Evolutionary conservation across 2,797 vertebrate genomes (phyloP), one percentile per base, ranked within the genome.

Genomic region (Florisuga fusca): DNA sequence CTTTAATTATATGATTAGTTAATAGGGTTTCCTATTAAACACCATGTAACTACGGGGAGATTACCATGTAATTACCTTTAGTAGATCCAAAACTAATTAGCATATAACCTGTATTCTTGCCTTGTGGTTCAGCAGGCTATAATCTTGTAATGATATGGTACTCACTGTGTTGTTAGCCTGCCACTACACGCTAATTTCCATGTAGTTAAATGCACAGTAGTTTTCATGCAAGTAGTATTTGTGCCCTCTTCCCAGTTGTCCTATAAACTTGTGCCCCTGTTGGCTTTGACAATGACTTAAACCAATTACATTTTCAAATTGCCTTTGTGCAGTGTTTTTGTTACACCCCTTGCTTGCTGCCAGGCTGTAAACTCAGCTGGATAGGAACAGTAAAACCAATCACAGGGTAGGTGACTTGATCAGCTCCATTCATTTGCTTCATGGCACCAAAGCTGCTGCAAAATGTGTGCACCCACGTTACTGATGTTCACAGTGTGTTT

Each of bases 61-160:
- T 97, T 97, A 97, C 95, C 94, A 93, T 96, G 97, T 97, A 98
- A 98, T 98, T 98, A 97, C 96, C 95, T 96, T 97, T 96, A 96
- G 95, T 94, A 95, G 79, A 97, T 97, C 95, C 95, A 96, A 96
- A 96, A 84, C 94, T 97, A 98, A 98, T 98, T 97, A 97, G 96
- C 95, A 92, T 94, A 96, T 97, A 98, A 98, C 97, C 97, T 97
- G 96, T 94, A 74, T 95, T 96, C 85, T 91, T 92, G 93, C 89
- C 89, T 95, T 93, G 90, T 95, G 94, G 90, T 93, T 94, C 16
- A 33, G 87, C 89, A 96, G 91, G 66, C 84, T 96, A 48, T 96
- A 96, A 97, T 98, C 97, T 95, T 94, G 95, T 97, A 97, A 98
- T 97, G 96, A 97, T 96, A 97, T 31, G 95, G 96, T 93, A 79